Percentiles rank a stretch among this genome's conserved stretches.
Evolutionary conservation across 2,888 invertebrate genomes (phyloP).

Genomic region (Listrodromus nycthemerus): DNA sequence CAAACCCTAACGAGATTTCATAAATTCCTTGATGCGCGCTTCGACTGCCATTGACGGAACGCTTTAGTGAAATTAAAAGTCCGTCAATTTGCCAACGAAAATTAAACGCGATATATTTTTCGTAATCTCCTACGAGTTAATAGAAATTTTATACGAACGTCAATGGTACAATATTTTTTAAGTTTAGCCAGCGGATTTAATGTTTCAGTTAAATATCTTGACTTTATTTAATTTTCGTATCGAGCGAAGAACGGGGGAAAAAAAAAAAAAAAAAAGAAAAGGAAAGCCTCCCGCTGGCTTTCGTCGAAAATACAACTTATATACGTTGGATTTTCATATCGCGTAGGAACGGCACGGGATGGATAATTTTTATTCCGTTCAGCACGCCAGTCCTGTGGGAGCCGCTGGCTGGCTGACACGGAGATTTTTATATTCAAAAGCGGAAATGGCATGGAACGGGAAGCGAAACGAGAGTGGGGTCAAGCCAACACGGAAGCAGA

Average conservation of each 20-base stretch:
- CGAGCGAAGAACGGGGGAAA: neutral
- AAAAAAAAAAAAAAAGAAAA: neutral
- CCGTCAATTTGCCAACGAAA: too few relatives aligned
- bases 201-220: neutral
- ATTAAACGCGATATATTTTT: too few relatives aligned
- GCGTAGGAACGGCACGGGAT: conserved; percentile 29
- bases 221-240: too few relatives aligned
- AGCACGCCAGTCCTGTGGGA: conserved; percentile 32
- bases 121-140: too few relatives aligned
- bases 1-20: conserved; percentile 44
- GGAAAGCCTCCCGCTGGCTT: neutral
- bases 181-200: neutral
- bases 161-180: too few relatives aligned
- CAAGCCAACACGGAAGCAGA: conserved; percentile 20
- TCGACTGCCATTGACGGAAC: neutral
- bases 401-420: conserved; percentile 9
- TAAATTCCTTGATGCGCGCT: conserved; percentile 9
- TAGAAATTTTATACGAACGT: too few relatives aligned
- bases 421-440: conserved; percentile 60
- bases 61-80: neutral
- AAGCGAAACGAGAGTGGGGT: conserved; percentile 25
- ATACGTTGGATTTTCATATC: conserved; percentile 40
- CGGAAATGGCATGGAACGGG: conserved; percentile 44
- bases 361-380: conserved; percentile 63
- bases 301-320: neutral